These are phyloP conservation scores for Trichechus manatus DNA, from an alignment of 2,113 vertebrate genomes.

Conservation along the genomic window DNA sequence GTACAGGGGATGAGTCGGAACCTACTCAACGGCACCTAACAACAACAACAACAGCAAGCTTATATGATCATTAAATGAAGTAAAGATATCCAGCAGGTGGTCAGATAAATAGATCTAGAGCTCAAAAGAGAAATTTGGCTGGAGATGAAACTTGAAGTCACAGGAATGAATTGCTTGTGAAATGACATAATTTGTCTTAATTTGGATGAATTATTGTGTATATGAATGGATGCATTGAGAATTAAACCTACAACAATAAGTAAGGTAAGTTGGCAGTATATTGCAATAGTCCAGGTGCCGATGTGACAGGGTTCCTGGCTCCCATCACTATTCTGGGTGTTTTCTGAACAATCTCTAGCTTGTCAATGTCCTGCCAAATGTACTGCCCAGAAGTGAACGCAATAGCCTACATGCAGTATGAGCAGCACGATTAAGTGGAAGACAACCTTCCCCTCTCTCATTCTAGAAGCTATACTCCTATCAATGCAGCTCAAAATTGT, in stretches of 20 bases:
- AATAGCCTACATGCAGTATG: neutral
- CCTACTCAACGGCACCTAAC: too few species aligned
- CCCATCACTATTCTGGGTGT: neutral
- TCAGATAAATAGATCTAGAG: too few species aligned
- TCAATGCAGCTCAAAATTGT: too few species aligned
- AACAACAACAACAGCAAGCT: too few species aligned
- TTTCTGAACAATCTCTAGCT: neutral
- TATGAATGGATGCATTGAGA: neutral
- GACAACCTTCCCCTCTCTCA: neutral
- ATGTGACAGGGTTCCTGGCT: rapidly evolving
- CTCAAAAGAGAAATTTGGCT: neutral
- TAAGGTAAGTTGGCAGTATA: too few species aligned
- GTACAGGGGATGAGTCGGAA: too few species aligned
- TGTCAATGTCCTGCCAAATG: neutral
- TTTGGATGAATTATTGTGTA: neutral
- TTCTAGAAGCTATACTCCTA: neutral
- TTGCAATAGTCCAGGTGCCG: neutral
- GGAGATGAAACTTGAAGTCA: neutral
- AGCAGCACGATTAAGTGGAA: neutral
- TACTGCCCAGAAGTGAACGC: neutral
- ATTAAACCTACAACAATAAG: neutral
- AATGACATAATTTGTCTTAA: neutral
- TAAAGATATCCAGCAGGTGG: neutral
- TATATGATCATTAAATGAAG: neutral
- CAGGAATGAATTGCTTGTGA: neutral